Evolutionary conservation across 2,888 invertebrate species (phyloP), one percentile per base, ranked within the genome.

Genomic region (Metalampra italica): DNA sequence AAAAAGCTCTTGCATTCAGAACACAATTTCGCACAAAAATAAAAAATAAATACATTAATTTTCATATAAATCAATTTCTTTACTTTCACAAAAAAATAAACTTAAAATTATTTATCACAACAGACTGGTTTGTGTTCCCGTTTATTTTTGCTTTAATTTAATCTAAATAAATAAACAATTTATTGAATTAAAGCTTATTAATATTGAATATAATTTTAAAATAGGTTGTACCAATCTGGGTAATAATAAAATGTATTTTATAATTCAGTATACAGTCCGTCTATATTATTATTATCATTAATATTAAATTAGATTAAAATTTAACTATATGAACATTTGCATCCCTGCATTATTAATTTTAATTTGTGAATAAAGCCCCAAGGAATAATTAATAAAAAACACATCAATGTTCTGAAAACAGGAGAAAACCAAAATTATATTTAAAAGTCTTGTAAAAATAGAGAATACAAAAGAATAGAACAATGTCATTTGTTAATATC

Each of bases 101-200:
- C 78, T 81, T 79, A 82, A 75, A 80, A 82, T 78, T 80, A 83
- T 78, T 78, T 88, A 87, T 88, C 86, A 88, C 86, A 87, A 83
- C 76, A 81, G 75, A 80, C 72, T 82, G 81, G 79, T 85, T 82
- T 78, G 75, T 81, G 77, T 77, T 78, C 71, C 75, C 73, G 70
- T 71, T 75, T 71, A 39, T 56, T 57, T 54, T 55, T 56, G 47
- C 52, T 54, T 62, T 55, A 62, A 62, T 59, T 66, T 66, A 60
- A 66, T 62, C 73, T 80, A 81, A 81, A 82, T 82, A 81, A 82
- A 82, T 79, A 77, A 71, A 68, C 64, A 62, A 51, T 56, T 52
- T 54, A 52, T 64, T 61, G 60, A 57, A 75, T 86, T 82, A 86
- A 86, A 85, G 87, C 87, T 86, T 80, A 82, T 13, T 39, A 56